A percentile compares a stretch with the other conserved stretches of the same genome.
These are phyloP conservation scores for Acrocyrtus sp. DNA, from an alignment of 2,888 invertebrate species.

Conservation along the genomic window DNA sequence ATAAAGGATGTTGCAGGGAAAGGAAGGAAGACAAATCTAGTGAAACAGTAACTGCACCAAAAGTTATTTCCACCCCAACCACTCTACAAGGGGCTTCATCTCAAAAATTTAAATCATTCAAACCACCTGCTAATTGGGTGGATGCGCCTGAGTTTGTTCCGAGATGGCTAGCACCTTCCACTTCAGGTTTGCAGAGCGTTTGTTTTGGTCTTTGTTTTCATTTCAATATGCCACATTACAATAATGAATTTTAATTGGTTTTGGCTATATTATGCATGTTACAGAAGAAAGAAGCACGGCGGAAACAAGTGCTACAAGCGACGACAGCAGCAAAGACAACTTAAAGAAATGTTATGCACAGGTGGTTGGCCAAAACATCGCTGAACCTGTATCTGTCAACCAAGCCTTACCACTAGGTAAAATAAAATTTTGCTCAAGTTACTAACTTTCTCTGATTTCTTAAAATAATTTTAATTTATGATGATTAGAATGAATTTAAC, in stretches of 20 bases:
- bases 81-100: too few relatives aligned
- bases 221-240: background rate
- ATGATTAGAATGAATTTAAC: background rate
- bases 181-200: background rate
- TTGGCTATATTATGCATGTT: too few relatives aligned
- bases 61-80: background rate
- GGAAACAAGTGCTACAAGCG: too few relatives aligned
- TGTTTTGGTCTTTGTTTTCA: background rate
- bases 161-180: slow-evolving; percentile 55
- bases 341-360: slow-evolving; percentile 8
- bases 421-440: too few relatives aligned
- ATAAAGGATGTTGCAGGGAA: background rate
- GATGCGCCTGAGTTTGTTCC: slow-evolving; percentile 69
- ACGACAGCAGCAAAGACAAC: too few relatives aligned
- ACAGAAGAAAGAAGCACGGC: too few relatives aligned
- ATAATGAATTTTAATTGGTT: too few relatives aligned
- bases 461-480: too few relatives aligned
- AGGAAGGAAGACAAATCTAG: too few relatives aligned
- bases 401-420: slow-evolving; percentile 23
- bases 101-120: slow-evolving; percentile 17
- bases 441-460: background rate
- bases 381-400: slow-evolving; percentile 11
- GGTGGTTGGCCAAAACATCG: background rate
- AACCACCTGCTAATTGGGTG: slow-evolving; percentile 66
- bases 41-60: background rate